Evolutionary conservation across 2,888 invertebrate species (phyloP).

Genomic region (Clostera curtula): DNA sequence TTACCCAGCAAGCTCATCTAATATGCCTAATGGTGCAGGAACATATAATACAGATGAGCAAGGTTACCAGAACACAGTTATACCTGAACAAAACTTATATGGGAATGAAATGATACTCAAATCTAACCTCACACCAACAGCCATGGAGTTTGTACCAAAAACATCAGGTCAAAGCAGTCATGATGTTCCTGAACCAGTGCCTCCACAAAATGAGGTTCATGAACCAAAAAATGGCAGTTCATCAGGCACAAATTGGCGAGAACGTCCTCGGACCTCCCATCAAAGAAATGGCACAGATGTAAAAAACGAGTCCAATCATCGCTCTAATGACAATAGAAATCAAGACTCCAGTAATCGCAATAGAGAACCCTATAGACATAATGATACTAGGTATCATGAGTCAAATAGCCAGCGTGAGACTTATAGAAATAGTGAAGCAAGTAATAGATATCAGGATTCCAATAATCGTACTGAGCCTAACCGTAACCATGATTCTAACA

Average conservation of each 20-base stretch:
- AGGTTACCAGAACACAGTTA: conserved; percentile 29
- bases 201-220: conserved; percentile 20
- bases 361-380: too few species aligned
- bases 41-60: conserved; percentile 34
- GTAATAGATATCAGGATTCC: conserved; percentile 17
- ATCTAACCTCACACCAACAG: conserved; percentile 73
- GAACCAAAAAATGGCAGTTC: conserved; percentile 34
- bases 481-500: conserved; percentile 10
- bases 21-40: conserved; percentile 29
- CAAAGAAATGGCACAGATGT: conserved; percentile 22
- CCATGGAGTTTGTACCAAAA: conserved; percentile 75
- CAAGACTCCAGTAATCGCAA: conserved; percentile 30
- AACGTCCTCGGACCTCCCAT: conserved; percentile 39
- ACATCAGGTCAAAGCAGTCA: conserved; percentile 31
- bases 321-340: conserved; percentile 30
- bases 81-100: conserved; percentile 31
- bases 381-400: conserved; percentile 28
- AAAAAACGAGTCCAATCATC: conserved; percentile 20
- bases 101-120: conserved; percentile 49
- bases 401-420: conserved; percentile 8
- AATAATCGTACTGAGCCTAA: conserved; percentile 13
- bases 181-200: conserved; percentile 33
- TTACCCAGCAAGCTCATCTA: conserved; percentile 35
- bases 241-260: conserved; percentile 55
- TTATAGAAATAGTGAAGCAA: conserved; percentile 10